A percentile compares a stretch with the other conserved stretches of the same genome.
phyloP scores from a whole-genome alignment of 1,140 invertebrate species.

The Himalopsyche phryganea region DNA sequence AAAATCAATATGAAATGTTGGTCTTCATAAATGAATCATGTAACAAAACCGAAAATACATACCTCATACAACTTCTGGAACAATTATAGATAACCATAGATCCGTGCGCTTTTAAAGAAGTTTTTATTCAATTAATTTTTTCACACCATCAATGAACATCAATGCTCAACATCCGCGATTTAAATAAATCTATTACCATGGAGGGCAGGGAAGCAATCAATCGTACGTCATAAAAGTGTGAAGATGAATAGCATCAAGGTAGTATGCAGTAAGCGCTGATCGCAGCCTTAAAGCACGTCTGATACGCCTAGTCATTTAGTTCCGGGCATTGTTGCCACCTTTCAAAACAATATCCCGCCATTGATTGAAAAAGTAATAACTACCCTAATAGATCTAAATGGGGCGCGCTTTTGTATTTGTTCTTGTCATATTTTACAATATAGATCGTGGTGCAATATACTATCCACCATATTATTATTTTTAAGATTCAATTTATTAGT shows the following conservation, averaged over 20 bases:
- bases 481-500: no score
- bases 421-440: background rate
- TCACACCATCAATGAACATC: no score
- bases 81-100: no score
- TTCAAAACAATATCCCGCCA: background rate
- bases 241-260: constrained; percentile 7
- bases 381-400: background rate
- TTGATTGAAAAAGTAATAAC: background rate
- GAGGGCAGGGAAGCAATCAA: constrained; percentile 20
- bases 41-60: no score
- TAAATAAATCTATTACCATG: background rate
- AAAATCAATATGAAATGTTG: no score
- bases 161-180: background rate
- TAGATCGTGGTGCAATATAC: no score
- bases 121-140: no score
- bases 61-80: no score
- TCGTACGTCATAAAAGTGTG: constrained; percentile 13
- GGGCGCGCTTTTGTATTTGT: background rate
- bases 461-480: no score
- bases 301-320: constrained; percentile 27
- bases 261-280: no score
- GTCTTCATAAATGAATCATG: no score
- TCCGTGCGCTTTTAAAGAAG: no score
- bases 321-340: constrained; percentile 23
- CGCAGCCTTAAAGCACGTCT: background rate